phyloP scores from a whole-genome alignment of 1,140 invertebrate species.

The Plutomurus gul region DNA sequence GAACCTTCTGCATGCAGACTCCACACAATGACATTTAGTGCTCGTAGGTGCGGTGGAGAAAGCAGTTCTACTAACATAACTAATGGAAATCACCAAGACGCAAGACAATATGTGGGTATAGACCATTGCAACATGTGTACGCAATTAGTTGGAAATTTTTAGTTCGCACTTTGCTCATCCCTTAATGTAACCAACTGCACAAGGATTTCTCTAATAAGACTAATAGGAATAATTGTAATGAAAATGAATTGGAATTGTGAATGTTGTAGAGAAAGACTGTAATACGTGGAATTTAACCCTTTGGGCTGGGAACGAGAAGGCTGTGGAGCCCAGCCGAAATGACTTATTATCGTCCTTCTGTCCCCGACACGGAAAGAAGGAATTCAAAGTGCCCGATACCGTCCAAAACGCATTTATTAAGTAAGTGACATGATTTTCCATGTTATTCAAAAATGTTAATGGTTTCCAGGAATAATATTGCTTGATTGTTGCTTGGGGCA shows the following conservation, averaged over 20 bases:
- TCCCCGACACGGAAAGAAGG: slow-evolving; percentile 45
- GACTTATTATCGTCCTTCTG: slow-evolving; percentile 47
- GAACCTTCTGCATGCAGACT: too few species aligned
- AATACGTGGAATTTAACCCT: slow-evolving; percentile 52
- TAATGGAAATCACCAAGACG: too few species aligned
- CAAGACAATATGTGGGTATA: too few species aligned
- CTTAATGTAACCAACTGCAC: too few species aligned
- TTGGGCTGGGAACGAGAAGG: slow-evolving; percentile 37
- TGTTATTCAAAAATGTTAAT: background rate
- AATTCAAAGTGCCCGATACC: slow-evolving; percentile 51
- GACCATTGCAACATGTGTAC: too few species aligned
- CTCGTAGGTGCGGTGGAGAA: too few species aligned
- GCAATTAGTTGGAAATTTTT: too few species aligned
- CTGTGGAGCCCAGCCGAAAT: background rate
- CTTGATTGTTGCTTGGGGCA: slow-evolving; percentile 4
- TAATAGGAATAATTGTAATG: too few species aligned
- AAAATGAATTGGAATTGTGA: slow-evolving; percentile 3
- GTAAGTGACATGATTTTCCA: slow-evolving; percentile 31
- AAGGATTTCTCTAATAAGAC: too few species aligned
- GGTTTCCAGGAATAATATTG: background rate
- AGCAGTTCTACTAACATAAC: too few species aligned
- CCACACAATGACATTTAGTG: too few species aligned
- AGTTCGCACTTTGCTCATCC: too few species aligned
- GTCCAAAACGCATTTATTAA: slow-evolving; percentile 50
- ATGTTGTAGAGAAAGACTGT: slow-evolving; percentile 51